These are phyloP conservation scores for Andricus curvator DNA, from an alignment of 2,888 invertebrate genomes.

Conservation along the genomic window DNA sequence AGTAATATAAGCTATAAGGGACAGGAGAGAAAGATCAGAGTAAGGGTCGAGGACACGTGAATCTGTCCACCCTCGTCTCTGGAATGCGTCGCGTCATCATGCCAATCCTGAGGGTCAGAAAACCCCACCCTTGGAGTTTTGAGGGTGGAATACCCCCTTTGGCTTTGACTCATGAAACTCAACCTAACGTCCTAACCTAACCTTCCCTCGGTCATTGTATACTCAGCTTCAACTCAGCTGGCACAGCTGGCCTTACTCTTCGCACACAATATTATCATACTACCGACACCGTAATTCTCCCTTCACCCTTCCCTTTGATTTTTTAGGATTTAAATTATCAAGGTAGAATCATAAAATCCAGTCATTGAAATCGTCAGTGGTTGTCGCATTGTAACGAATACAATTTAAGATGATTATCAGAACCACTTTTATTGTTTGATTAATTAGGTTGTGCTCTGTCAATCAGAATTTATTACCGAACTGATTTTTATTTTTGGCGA, in stretches of 20 bases:
- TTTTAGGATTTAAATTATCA: constrained; percentile 11
- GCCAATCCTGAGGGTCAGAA: constrained; percentile 49
- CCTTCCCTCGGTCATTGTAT: constrained; percentile 59
- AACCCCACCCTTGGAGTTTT: background rate
- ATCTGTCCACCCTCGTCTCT: constrained; percentile 61
- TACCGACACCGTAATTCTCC: constrained; percentile 13
- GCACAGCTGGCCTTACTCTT: constrained; percentile 57
- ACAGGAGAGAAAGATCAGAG: constrained; percentile 20
- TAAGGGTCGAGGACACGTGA: constrained; percentile 50
- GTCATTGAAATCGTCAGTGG: background rate
- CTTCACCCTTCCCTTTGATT: constrained; percentile 1
- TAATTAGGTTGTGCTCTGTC: no score
- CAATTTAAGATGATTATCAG: no score
- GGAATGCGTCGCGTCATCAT: constrained; percentile 67
- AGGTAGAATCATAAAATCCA: background rate
- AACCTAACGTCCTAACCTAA: constrained; percentile 40
- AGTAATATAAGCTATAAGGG: background rate
- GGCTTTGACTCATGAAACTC: constrained; percentile 32
- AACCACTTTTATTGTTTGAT: no score
- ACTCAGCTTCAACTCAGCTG: constrained; percentile 63
- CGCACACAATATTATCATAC: constrained; percentile 54
- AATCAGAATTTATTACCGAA: no score
- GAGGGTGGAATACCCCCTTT: constrained; percentile 34
- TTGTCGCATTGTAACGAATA: background rate
- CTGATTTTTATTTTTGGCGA: no score